phyloP scores from a whole-genome alignment of 2,113 vertebrate species.

The Orientallactaga bullata region DNA sequence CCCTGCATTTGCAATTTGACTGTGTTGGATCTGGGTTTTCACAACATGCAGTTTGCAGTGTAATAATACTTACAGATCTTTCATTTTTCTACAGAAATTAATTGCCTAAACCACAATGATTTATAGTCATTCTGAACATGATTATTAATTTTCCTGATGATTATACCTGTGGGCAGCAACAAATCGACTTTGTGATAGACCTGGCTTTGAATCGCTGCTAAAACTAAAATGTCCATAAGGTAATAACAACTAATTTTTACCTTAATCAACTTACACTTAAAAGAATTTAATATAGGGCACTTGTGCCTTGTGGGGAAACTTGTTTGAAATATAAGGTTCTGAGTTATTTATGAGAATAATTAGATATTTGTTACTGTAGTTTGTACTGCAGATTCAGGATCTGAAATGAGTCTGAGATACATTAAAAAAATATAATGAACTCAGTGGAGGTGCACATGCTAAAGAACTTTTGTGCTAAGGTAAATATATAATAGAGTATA shows the following conservation, averaged over 20 bases:
- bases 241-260: constrained; percentile 95
- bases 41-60: constrained; percentile 91
- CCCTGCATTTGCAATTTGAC: constrained; percentile 82
- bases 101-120: constrained; percentile 97
- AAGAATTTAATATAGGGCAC: constrained; percentile 94
- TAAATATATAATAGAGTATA: constrained; percentile 81
- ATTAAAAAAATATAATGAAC: constrained; percentile 85
- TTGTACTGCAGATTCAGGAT: constrained; percentile 88
- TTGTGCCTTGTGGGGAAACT: constrained; percentile 91
- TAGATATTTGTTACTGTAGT: constrained; percentile 90
- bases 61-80: constrained; percentile 94
- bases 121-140: constrained; percentile 95
- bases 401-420: constrained; percentile 87
- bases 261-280: constrained; percentile 96
- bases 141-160: constrained; percentile 99
- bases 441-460: constrained; percentile 75
- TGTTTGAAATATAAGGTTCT: constrained; percentile 91
- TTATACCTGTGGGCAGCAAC: constrained; percentile 96
- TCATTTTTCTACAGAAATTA: constrained; percentile 94
- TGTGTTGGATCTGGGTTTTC: constrained; percentile 88
- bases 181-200: constrained; percentile 90
- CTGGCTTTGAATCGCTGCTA: constrained; percentile 91
- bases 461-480: constrained; percentile 79
- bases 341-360: constrained; percentile 94
- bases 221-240: constrained; percentile 93